Base-by-base conservation (phyloP, 2,888 invertebrate species). In the Azorinus chamasolen region DNA sequence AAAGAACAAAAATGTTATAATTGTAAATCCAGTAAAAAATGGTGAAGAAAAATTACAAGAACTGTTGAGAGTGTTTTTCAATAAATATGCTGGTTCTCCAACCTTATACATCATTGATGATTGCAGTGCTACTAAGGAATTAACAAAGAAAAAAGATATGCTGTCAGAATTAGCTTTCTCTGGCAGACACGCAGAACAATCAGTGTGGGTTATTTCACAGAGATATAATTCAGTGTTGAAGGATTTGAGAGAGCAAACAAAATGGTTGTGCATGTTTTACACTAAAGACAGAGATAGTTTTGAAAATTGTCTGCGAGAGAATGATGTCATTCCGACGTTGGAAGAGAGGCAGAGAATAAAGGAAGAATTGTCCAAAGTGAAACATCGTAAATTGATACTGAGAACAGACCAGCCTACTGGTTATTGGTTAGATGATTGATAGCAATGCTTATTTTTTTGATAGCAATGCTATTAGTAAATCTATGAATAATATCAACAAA, bases 61-160 rank as follows among this genome's bases (percentile, higher is more conserved):
- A 27, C 59, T 59, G 12, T 55, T 75, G 10, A 45, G 66, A 27
- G 3, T 51, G 22, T 69, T 79, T 27, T 77, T 64, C 43, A 64
- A 73, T 16, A 50, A 66, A 59, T 79, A 50, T 69, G 61, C 57
- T 24, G 77, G 71, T 27, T 43, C 57, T 2, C 43, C 73, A 1
- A 83, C 76, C 4, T 57, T 83, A 55, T 83, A 76, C 57, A 70
- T 80, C 39, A 79, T 81, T n/a, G 77, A 81, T 55, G 77, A 83
- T 61, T 77, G 74, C 48, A 50, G 54, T 37, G 79, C 72, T 22
- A 64, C 55, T n/a, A 78, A 69, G 32, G 71, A 70, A 48, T 39
- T 73, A 25, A 82, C 70, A 50, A 80, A 84, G 64, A 80, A 79
- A 63, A 72, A 66, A 62, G 70, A 69, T 37, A 71, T 71, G 71